Evolutionary conservation across 2,113 vertebrate species (phyloP), one percentile per base, ranked within the genome.

Genomic region (Psephotus haematonotus): DNA sequence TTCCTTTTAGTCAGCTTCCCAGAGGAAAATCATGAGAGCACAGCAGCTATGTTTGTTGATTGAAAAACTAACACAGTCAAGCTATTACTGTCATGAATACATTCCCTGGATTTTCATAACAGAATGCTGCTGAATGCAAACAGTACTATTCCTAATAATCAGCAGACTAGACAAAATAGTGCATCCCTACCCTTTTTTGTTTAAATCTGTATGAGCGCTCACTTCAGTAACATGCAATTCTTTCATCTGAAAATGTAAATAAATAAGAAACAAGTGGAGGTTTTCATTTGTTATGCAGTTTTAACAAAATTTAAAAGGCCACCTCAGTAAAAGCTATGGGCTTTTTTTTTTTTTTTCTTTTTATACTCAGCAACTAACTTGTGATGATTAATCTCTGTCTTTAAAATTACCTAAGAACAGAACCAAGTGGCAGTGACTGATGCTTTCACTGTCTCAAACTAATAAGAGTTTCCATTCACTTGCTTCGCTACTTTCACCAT

Each of bases 151-250:
- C n/a, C 24, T 33, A 50, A 39, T 10, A 49, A 67, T 18, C 27
- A 68, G 53, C 46, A 41, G 22, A 7, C 12, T 18, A 29, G 27
- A 74, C 39, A 37, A 31, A 85, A 18, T 3, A 14, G 33, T 75
- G 57, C 43, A 83, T 65, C 67, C 95, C 86, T 97, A 97, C 97
- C 92, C 82, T 59, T 72, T 95, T 67, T 23, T 92, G 28, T 64
- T 75, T 64, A 81, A 6, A 68, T 69, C 82, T 82, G 59, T 33
- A 16, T 2, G 50, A 86, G 87, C 19, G n/a, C 60, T 93, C 59
- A 44, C 60, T 18, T 92, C 81, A n/a, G 70, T 65, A 87, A 69
- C 62, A 67, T 0, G 19, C 24, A 74, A 20, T 82, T 95, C 94
- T 82, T 93, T 85, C 41, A 96, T 10, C 97, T 97, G 77, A 94